A percentile compares a stretch with the other conserved stretches of the same genome.
These are phyloP conservation scores for Misgurnus mizolepis DNA, from an alignment of 2,113 vertebrate species.

Conservation along the genomic window DNA sequence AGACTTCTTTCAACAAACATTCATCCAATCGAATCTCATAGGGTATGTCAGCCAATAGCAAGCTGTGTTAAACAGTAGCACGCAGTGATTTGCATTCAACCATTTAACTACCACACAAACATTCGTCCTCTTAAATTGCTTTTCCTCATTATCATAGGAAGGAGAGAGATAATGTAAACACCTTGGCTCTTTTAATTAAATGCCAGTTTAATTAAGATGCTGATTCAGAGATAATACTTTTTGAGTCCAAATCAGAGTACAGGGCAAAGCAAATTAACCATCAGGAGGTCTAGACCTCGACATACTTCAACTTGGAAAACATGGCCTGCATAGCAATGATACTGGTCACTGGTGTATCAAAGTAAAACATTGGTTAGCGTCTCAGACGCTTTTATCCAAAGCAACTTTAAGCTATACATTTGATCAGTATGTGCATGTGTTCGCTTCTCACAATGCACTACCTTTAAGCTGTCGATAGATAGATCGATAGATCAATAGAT, in stretches of 20 bases:
- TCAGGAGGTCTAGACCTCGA: conserved; percentile 52
- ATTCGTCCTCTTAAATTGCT: conserved; percentile 51
- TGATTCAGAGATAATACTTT: conserved; percentile 49
- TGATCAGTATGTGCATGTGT: no score
- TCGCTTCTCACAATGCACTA: no score
- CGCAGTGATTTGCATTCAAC: conserved; percentile 51
- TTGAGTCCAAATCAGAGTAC: conserved; percentile 51
- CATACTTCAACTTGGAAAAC: conserved; percentile 41
- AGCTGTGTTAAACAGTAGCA: neutral
- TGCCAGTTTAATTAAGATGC: conserved; percentile 59
- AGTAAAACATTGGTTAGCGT: neutral
- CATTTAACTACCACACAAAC: conserved; percentile 46
- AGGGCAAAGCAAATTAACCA: conserved; percentile 53
- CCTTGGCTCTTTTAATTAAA: conserved; percentile 58
- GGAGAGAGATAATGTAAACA: conserved; percentile 56
- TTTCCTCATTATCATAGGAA: conserved; percentile 51
- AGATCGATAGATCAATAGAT: no score
- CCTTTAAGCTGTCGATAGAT: no score
- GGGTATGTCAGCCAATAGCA: conserved; percentile 30
- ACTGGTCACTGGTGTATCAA: neutral
- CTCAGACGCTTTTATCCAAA: no score
- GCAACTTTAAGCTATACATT: no score
- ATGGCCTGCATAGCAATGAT: conserved; percentile 48
- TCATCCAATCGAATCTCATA: conserved; percentile 38
- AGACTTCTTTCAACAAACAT: conserved; percentile 41